Evolutionary conservation across 1,140 invertebrate genomes (phyloP), one percentile per base, ranked within the genome.

Genomic region (Apis cerana): DNA sequence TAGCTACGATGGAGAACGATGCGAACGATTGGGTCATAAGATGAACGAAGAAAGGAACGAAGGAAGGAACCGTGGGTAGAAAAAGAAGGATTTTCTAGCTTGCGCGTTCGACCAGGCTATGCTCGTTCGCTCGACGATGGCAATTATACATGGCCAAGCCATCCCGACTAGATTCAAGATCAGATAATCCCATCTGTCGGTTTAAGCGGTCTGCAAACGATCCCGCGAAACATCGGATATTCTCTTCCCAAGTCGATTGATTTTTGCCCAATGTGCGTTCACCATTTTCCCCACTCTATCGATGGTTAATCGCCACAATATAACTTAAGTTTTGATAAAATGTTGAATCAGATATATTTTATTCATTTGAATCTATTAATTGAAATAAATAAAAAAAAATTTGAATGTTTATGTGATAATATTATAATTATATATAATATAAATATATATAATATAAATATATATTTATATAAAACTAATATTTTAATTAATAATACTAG

Each of bases 111-210:
- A 80, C 79, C 82, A 62, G 64, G 62, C 84, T 75, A 80, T 80
- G 87, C 77, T 88, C 84, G 83, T 86, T 89, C 81, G 65, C 77
- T 59, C 85, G 84, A 74, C 89, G 89, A 90, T 92, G 91, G 91
- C 91, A 93, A 93, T 93, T 93, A 93, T 92, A 93, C 91, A 90
- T 88, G 89, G 82, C 85, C 88, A 87, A 93, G 91, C 89, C 90
- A 91, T 93, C 89, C 90, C 85, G 90, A 88, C 91, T 92, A 92
- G 90, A 93, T 92, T 93, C 90, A 89, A 92, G 91, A 93, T 92
- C 92, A 92, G 92, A 93, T 93, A 93, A 92, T 93, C 89, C 90
- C 91, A 92, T 91, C 91, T 92, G 92, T 93, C 92, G 92, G 91
- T 91, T 89, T 91, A 92, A 92, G 89, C 90, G 90, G 84, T 86